Percentiles rank a stretch among this genome's conserved stretches.
phyloP scores from a whole-genome alignment of 2,113 vertebrate species.

The Halcyon senegalensis region DNA sequence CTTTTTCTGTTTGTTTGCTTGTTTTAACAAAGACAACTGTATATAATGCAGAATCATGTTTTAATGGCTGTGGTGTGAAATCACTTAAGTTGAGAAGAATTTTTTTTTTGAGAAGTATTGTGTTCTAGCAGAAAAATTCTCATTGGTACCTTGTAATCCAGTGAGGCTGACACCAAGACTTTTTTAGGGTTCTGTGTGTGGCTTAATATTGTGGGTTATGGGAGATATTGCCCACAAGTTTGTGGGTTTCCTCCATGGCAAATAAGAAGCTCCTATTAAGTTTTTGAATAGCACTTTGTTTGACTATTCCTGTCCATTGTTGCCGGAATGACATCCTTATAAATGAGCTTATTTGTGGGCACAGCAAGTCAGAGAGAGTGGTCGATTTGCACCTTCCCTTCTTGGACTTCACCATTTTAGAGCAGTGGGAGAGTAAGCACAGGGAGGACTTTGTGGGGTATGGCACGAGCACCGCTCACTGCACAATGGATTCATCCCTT shows the following conservation, averaged over 20 bases:
- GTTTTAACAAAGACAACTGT: neutral
- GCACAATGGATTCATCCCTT: neutral
- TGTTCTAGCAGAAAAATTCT: neutral
- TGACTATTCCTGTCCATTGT: neutral
- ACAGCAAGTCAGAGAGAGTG: neutral
- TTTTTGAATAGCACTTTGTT: neutral
- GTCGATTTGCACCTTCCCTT: neutral
- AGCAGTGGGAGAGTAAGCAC: accelerated
- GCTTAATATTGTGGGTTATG: neutral
- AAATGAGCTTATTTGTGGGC: neutral
- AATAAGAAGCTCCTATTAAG: neutral
- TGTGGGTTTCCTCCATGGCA: neutral
- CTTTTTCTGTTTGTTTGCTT: neutral
- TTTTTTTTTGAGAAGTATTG: neutral
- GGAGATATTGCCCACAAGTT: neutral
- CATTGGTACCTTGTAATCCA: neutral
- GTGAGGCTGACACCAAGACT: neutral
- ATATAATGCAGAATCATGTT: neutral
- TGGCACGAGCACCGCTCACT: neutral
- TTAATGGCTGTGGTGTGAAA: neutral
- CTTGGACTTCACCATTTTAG: neutral
- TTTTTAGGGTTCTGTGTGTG: neutral
- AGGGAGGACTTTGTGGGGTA: neutral
- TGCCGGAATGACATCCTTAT: neutral
- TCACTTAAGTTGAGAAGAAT: neutral